Base-by-base conservation (phyloP, 2,113 vertebrate genomes). In the Rousettus leschenaultii region DNA sequence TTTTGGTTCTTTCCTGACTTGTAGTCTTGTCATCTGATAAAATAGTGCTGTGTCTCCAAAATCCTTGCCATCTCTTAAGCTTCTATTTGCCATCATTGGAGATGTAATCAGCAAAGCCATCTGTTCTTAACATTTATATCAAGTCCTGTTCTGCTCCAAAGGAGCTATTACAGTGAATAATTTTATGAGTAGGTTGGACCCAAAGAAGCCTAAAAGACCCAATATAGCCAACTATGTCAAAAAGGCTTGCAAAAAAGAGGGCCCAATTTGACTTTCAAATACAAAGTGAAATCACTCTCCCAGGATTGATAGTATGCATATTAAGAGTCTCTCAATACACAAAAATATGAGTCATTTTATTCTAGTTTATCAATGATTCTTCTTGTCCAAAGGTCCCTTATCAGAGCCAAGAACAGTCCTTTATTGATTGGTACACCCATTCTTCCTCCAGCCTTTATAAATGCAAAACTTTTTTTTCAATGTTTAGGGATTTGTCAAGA, bases 201-300 rank as follows among this genome's bases (percentile, higher is more conserved):
- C 63, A 48, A 87, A 95, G 85, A 95, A 84, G 33, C 55, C 85
- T 97, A 68, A 97, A 96, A 95, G 87, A 87, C 51, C 45, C 82
- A 93, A 96, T 95, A 94, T 26, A 94, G 24, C 45, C 43, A 85
- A 95, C 68, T 98, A 83, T 93, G 70, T 96, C 73, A 94, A 96
- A 89, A 3, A 92, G 40, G 22, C 79, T 89, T 94, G 51, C n/a
- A 73, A 87, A 91, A 77, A 82, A 74, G 48, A 96, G 86, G 6
- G 26, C 55, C 53, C 30, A 70, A 95, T 96, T 95, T 97, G 89
- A 91, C 86, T 97, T 97, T 95, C n/a, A 95, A 97, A 95, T 96
- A 59, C 6, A 96, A 43, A 96, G 65, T 94, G 28, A 96, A 94
- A 92, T 88, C 88, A 94, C 26, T 91, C 57, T 12, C 28, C 9